phyloP scores from a whole-genome alignment of 92 coral and sea anemone species.

The Heliopora coerulea region DNA sequence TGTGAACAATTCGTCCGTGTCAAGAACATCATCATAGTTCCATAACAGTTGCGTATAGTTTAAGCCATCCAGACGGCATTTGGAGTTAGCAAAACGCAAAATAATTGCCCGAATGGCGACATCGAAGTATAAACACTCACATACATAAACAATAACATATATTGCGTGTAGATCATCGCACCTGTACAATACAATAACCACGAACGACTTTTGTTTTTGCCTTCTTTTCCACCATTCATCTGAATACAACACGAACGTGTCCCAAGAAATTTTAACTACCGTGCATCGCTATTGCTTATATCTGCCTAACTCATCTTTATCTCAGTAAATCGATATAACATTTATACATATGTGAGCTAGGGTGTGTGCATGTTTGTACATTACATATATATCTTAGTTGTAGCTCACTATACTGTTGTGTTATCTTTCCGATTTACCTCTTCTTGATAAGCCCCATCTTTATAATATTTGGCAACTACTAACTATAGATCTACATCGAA shows the following conservation, averaged over 20 bases:
- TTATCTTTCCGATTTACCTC: conserved; percentile 27
- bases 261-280: background rate
- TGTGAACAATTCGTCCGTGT: background rate
- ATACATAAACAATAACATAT: conserved; percentile 21
- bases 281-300: background rate
- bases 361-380: conserved; percentile 34
- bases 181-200: conserved; percentile 30
- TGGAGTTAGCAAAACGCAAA: conserved; percentile 6
- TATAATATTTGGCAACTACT: conserved; percentile 7
- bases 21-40: background rate
- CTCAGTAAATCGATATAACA: conserved; percentile 31
- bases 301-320: conserved; percentile 28
- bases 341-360: conserved; percentile 15
- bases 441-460: conserved; percentile 13
- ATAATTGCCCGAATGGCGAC: background rate
- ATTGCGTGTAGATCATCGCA: background rate
- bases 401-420: conserved; percentile 8
- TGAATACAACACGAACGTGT: background rate
- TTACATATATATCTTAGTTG: conserved; percentile 34
- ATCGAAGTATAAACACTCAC: conserved; percentile 22
- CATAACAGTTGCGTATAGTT: background rate
- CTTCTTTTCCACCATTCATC: background rate
- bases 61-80: background rate
- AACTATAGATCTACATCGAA: conserved; percentile 1
- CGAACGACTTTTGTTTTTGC: background rate